Percentiles rank a stretch among this genome's conserved stretches.
phyloP scores from a whole-genome alignment of 2,797 vertebrate genomes.

The Oreortyx pictus region DNA sequence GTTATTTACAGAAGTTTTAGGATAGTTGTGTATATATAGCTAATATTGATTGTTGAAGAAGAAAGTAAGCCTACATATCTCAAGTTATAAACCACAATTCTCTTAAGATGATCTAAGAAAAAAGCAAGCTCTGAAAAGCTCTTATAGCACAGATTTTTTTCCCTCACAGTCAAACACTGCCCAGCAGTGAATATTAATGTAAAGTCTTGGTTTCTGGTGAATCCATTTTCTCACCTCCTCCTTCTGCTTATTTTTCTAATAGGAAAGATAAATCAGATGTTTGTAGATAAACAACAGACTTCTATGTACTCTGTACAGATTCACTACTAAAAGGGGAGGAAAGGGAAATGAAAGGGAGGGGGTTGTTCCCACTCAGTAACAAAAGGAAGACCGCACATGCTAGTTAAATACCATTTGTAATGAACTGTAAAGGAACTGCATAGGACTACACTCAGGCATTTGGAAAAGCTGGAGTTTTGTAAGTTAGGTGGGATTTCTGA shows the following conservation, averaged over 20 bases:
- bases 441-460: background rate
- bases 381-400: background rate
- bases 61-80: background rate
- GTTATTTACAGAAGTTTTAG: background rate
- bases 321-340: background rate
- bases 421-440: background rate
- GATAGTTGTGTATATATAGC: background rate
- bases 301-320: background rate
- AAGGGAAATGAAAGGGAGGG: background rate
- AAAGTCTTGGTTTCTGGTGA: constrained; percentile 63
- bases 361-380: background rate
- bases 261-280: constrained; percentile 71
- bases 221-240: constrained; percentile 62
- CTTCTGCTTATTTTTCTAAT: constrained; percentile 82
- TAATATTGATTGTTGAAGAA: constrained; percentile 28
- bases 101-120: background rate
- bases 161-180: constrained; percentile 38
- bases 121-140: constrained; percentile 35
- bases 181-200: constrained; percentile 76
- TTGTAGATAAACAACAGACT: constrained; percentile 51
- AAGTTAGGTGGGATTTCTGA: background rate
- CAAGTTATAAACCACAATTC: background rate
- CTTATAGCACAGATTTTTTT: constrained; percentile 57
- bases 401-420: background rate
- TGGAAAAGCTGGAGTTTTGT: background rate